Evolutionary conservation across 2,888 invertebrate genomes (phyloP), one percentile per base, ranked within the genome.

Genomic region (Cephus pygmeus): DNA sequence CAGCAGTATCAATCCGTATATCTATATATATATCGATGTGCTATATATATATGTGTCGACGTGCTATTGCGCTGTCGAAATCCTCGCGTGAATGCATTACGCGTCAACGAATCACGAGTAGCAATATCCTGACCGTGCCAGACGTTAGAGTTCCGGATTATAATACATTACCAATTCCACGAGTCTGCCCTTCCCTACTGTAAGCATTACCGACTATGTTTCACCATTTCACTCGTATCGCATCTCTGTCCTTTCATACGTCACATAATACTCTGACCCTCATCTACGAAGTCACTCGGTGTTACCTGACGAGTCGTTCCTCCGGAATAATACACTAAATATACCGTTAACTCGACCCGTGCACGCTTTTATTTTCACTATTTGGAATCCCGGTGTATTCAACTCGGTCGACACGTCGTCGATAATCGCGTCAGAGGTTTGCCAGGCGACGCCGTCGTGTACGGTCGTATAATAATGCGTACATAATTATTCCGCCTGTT

Each of bases 151-250:
- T 83, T 83, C 84, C 82, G 85, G 85, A 91, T 91, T 91, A 90
- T 89, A 91, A 91, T 91, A 91, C 90, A 91, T 91, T 91, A 91
- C 90, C 90, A 89, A 91, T 91, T 91, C 91, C 88, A 89, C 88
- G 84, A 84, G 86, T 81, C 81, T 79, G 80, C 82, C 56, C 56
- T 56, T 56, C 56, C 56, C 56, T 23, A 56, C 23, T 23, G 56
- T 23, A 56, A 34, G 71, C 31, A 71, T 33, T 71, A 30, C 30
- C 31, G 23, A 71, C 23, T 71, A 6, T 15, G 12, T 30, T 12
- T 71, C 30, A 15, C 71, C 71, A 9, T 71, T 31, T 71, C 71
- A 34, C 30, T 71, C 30, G 30, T 34, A 31, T 31, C 71, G 71
- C 34, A 30, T 34, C 71, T 71, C 71, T 31, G 71, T 34, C 30